Base-by-base conservation (phyloP, 2,888 invertebrate species). In the Cenopis cana region DNA sequence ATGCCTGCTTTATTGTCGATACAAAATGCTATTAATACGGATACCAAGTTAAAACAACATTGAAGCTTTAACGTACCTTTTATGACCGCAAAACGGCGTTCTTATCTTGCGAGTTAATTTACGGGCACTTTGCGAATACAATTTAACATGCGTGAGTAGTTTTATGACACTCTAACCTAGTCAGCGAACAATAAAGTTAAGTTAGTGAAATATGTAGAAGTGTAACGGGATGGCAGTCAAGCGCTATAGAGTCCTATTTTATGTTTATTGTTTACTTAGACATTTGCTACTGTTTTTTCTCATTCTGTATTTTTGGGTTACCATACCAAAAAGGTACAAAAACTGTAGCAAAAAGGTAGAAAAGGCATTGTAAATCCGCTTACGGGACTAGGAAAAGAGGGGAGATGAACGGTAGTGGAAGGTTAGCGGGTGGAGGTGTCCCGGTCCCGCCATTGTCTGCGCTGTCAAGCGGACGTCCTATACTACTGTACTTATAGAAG, bases 111-210 rank as follows among this genome's bases (percentile, higher is more conserved):
- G 12, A 29, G 8, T 55, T 9, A 9, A 55, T 55, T 55, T 55
- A 55, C 14, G 8, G 54, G 3, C 54, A 29, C 54, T 29, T 55
- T n/a, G 54, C 54, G n/a, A 29, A 55, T 55, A 29, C 54, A 29
- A 29, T 55, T 29, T 29, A 29, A n/a, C 29, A 24, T 24, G 14
- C 3, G 24, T 55, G 54, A 29, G 54, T 55, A 55, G 54, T 55
- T 55, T 55, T 29, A 55, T 55, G 24, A 55, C 29, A 55, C 0
- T 29, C n/a, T 55, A 55, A 55, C 9, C 54, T 12, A n/a, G 54
- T 46, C 14, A 29, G 24, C 29, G 29, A 4, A n/a, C 14, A 54
- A 54, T 54, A 54, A 24, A 50, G 17, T 50, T 11, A 54, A 54
- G 54, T 29, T 24, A n/a, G 24, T 36, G 14, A n/a, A 12, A 36